Base-by-base conservation (phyloP, 2,113 vertebrate species). In the Urocynchramus pylzowi region DNA sequence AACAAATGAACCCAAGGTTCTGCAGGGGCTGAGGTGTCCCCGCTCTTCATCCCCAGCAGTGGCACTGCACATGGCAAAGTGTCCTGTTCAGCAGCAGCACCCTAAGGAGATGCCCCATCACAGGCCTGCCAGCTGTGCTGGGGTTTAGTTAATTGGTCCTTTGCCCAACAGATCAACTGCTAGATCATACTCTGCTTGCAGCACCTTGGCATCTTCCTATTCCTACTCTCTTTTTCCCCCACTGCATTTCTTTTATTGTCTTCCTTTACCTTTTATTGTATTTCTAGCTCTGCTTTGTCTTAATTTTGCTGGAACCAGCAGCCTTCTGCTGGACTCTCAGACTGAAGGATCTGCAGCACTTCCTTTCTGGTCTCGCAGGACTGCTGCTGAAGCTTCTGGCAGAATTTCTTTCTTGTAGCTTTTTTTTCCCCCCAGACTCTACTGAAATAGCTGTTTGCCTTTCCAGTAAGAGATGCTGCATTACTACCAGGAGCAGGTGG, bases 401-500 rank as follows among this genome's bases (percentile, higher is more conserved):
- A 76, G 53, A 92, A 64, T 84, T 94, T 84, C 39, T 84, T 84
- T 60, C 69, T 84, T 82, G 69, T 53, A 71, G 89, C 42, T 30
- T 90, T 76, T 59, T 44, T 54, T 20, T 1, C 2, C 10, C 41
- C 37, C 19, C 45, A 53, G 49, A 84, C 80, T 92, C 42, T 78
- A 68, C 87, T 61, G 60, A 87, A 97, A 93, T 89, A 81, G 59
- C 84, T 78, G 44, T 37, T 93, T 82, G 90, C 75, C 78, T 95
- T 91, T 82, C 87, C 87, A 93, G 15, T 50, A 74, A 63, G 84
- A 87, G 69, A 78, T 78, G 83, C 64, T 82, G 69, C 76, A 19
- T 81, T 90, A 90, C 76, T 89, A 92, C 54, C 68, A 70, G 76
- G 50, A 95, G 86, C 95, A 93, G 94, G 94, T 95, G 94, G 93